Base-by-base conservation (phyloP, 1,140 invertebrate species). In the Lucilia sericata region DNA sequence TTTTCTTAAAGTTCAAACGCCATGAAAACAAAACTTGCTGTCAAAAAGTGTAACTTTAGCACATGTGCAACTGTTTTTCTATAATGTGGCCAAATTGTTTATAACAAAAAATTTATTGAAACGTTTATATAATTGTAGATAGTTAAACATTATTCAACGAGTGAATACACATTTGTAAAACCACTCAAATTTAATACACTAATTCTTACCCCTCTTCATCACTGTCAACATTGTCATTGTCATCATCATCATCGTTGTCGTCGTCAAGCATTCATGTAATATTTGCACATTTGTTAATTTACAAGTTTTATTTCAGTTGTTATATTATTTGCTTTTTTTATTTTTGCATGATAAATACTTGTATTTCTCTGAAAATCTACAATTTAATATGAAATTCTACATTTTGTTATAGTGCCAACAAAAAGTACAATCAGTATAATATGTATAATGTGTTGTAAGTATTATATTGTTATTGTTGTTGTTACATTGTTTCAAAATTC, bases 211-310 rank as follows among this genome's bases (percentile, higher is more conserved):
- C 51, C 51, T 55, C 51, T 55, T 17, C 51, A 55, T 55, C 74
- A 76, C 21, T 75, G 30, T 75, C 74, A 75, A 9, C 30, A 36
- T 75, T 21, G 13, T 75, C 74, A 14, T 75, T 36, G n/a, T 76
- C 34, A 76, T 76, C 34, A 17, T 17, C 74, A 42, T n/a, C 74
- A 76, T 76, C 17, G 34, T 25, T 8, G 34, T n/a, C 34, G 36
- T 76, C 17, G 34, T 25, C 74, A 30, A 30, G 74, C 30, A 76
- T 76, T 76, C 74, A 76, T 76, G 74, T 76, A 76, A 76, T 76
- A 76, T 42, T 76, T 76, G 74, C 30, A 76, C 74, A 42, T 76
- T 76, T 76, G 74, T 76, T 76, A 76, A 76, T 76, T 76, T 42
- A 76, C 74, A 76, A 55, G 51, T 55, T 55, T 55, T 55, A 55